Evolutionary conservation across 2,797 vertebrate species (phyloP), one percentile per base, ranked within the genome.

Genomic region (Geotria australis): DNA sequence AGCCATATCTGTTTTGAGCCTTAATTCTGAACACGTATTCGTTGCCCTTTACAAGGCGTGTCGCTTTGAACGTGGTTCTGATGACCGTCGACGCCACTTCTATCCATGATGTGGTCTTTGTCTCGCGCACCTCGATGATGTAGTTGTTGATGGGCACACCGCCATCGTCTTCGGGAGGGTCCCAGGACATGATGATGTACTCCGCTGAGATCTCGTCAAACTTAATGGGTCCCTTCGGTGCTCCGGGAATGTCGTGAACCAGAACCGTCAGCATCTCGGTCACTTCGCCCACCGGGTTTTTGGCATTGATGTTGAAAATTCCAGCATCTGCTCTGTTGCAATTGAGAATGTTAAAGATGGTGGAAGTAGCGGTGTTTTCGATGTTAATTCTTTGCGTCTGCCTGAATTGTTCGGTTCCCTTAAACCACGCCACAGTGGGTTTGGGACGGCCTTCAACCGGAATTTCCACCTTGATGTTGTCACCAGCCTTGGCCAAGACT

Each of bases 141-240:
- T 94, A 99, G 64, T 84, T 94, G 68, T 74, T 99, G 63, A 99
- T 86, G 64, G 91, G 85, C 62, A 96, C 86, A 10, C 91, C 91
- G 46, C 91, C 91, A 14, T 99, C 85, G 62, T 94, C 82, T 66
- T 93, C 76, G 59, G 91, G 91, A 62, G 82, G 70, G 3, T 83
- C 83, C 91, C 91, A 99, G 15, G 85, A 80, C 66, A 99, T 81
- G 47, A 75, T 69, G 58, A 89, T 70, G 63, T 73, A 81, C 51
- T 85, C 84, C 61, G 78, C 83, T 63, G 85, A 79, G 71, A 85
- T 76, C 73, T 93, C 88, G 60, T 86, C 81, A 58, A 89, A 81
- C 66, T 78, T 83, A 63, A 96, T 72, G 57, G 91, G 91, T 66
- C 91, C 91, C 63, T 78, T 96, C 49, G 89, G 86, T 48, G 85